Percentiles rank a stretch among this genome's conserved stretches.
Evolutionary conservation across 2,113 vertebrate species (phyloP).

Genomic region (Apodemus speciosus): DNA sequence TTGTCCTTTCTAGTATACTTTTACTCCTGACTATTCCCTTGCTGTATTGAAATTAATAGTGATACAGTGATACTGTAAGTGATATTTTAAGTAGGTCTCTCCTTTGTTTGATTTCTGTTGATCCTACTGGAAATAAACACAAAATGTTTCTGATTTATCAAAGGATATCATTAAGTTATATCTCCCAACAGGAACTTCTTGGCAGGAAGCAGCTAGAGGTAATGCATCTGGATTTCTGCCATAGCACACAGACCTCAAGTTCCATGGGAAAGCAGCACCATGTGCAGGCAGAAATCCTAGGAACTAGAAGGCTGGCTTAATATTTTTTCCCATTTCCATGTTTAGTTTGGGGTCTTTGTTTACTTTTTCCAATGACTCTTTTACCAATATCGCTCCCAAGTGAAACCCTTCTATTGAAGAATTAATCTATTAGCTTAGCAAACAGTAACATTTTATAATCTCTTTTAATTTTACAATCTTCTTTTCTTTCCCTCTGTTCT

Average conservation of each 20-base stretch:
- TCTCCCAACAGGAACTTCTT: background rate
- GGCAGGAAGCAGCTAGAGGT: background rate
- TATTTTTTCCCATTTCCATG: background rate
- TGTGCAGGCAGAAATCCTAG: background rate
- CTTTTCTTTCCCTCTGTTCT: background rate
- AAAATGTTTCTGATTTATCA: background rate
- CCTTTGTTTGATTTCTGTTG: background rate
- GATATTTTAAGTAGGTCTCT: background rate
- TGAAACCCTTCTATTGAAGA: background rate
- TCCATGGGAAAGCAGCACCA: background rate
- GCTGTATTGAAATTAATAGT: constrained; percentile 43
- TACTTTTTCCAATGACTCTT: background rate
- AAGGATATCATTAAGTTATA: background rate
- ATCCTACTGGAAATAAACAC: constrained; percentile 5
- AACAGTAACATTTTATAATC: background rate
- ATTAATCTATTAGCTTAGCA: constrained; percentile 9
- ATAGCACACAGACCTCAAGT: background rate
- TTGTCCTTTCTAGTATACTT: background rate
- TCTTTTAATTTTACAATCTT: background rate
- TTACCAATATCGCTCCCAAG: background rate
- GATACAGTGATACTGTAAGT: too few relatives aligned
- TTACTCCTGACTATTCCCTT: background rate
- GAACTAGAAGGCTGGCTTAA: background rate
- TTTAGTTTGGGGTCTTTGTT: background rate
- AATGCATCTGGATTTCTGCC: background rate